Conservation (phyloP, 1,140 invertebrate species). For the Arctopsyche grandis region DNA sequence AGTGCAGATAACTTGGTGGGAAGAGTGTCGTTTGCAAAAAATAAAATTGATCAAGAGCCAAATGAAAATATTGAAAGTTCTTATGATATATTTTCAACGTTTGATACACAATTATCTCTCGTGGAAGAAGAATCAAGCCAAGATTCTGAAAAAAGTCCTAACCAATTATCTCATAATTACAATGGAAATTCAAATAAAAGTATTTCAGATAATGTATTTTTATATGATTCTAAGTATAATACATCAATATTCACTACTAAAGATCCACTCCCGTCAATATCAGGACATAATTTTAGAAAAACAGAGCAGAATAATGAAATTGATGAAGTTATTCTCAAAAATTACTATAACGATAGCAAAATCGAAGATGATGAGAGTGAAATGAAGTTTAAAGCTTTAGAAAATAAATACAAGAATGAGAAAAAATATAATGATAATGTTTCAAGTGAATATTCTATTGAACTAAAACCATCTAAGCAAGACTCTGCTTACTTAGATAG, state of each 20-base stretch:
- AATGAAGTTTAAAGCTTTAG: slow-evolving; percentile 48
- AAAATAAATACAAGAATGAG: slow-evolving; percentile 49
- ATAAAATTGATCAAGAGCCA: slow-evolving; percentile 56
- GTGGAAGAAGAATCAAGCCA: slow-evolving; percentile 66
- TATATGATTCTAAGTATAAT: too few relatives aligned
- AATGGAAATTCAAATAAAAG: not conserved
- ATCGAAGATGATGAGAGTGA: slow-evolving; percentile 49
- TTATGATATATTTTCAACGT: slow-evolving; percentile 37
- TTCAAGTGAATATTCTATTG: too few relatives aligned
- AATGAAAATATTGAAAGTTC: slow-evolving; percentile 44
- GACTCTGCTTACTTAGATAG: too few relatives aligned
- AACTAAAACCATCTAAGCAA: too few relatives aligned
- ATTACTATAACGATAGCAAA: not conserved
- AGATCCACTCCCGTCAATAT: too few relatives aligned
- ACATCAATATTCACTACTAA: too few relatives aligned
- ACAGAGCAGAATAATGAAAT: not conserved
- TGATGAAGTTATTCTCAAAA: not conserved
- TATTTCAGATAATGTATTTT: too few relatives aligned
- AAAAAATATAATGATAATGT: slow-evolving; percentile 12
- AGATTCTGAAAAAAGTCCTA: slow-evolving; percentile 55
- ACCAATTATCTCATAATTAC: slow-evolving; percentile 13
- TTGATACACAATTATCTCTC: slow-evolving; percentile 59
- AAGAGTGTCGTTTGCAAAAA: slow-evolving; percentile 58
- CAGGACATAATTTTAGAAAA: too few relatives aligned
- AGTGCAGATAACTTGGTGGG: slow-evolving; percentile 53